Evolutionary conservation across 2,888 invertebrate genomes (phyloP).

Genomic region (Neoitamus cyanurus): DNA sequence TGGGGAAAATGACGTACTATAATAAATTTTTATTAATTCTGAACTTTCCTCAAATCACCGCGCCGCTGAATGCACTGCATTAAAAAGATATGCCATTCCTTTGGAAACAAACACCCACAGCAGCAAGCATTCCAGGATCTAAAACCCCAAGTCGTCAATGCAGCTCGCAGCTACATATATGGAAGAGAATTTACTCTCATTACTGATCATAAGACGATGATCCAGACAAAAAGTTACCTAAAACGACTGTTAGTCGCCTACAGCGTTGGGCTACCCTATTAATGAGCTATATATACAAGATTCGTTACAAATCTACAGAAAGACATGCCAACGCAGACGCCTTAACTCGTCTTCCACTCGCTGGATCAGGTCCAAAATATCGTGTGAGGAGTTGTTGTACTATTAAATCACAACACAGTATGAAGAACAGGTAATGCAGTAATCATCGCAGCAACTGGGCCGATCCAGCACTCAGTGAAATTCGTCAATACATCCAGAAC

Average conservation of each 20-base stretch:
- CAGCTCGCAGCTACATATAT: background rate
- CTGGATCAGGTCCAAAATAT: too few relatives aligned
- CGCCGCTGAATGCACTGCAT: too few relatives aligned
- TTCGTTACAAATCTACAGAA: background rate
- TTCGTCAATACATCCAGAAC: too few relatives aligned
- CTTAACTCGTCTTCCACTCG: too few relatives aligned
- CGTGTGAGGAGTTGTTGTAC: too few relatives aligned
- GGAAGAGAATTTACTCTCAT: background rate
- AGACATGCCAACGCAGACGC: too few relatives aligned
- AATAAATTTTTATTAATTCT: too few relatives aligned
- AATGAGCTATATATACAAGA: background rate
- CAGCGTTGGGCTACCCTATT: background rate
- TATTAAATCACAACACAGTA: too few relatives aligned
- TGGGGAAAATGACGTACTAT: background rate
- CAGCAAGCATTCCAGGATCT: background rate
- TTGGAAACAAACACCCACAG: background rate
- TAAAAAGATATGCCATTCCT: background rate
- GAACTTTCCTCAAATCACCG: too few relatives aligned
- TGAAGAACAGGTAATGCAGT: background rate
- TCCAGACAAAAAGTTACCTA: conserved; percentile 42
- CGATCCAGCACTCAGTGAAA: too few relatives aligned
- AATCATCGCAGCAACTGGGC: too few relatives aligned
- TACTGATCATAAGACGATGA: conserved; percentile 48
- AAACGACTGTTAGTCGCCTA: background rate
- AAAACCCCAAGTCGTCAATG: background rate